Conservation (phyloP, 2,797 vertebrate species). For the Adelosebastes latens region DNA sequence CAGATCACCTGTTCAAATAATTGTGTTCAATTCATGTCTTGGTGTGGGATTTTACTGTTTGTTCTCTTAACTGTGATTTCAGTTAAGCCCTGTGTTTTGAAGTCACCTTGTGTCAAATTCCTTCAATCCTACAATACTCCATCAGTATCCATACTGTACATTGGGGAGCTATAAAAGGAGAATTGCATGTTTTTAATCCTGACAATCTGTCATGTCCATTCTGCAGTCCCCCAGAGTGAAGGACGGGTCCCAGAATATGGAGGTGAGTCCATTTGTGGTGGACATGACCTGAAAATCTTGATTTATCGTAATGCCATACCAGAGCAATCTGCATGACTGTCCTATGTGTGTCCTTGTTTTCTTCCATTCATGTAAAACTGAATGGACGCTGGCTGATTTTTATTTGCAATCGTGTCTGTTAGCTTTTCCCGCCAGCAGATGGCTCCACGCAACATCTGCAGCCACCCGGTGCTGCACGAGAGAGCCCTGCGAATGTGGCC, state of each 20-base stretch:
- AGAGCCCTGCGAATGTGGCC: constrained; percentile 77
- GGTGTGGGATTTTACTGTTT: constrained; percentile 55
- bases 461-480: constrained; percentile 79
- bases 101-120: constrained; percentile 42
- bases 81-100: constrained; percentile 26
- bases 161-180: constrained; percentile 41
- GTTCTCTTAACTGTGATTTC: constrained; percentile 38
- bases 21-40: constrained; percentile 40
- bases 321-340: constrained; percentile 70
- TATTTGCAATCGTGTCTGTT: constrained; percentile 2
- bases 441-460: constrained; percentile 83
- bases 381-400: not conserved
- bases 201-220: constrained; percentile 82
- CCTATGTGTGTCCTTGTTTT: constrained; percentile 20
- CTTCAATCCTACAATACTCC: constrained; percentile 53
- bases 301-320: constrained; percentile 41
- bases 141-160: constrained; percentile 1
- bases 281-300: constrained; percentile 70
- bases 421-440: constrained; percentile 88
- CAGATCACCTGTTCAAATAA: not conserved
- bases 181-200: constrained; percentile 78
- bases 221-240: constrained; percentile 95
- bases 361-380: not conserved
- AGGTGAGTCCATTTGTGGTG: constrained; percentile 85
- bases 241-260: constrained; percentile 89